These are phyloP conservation scores for Platynereis dumerilii DNA, from an alignment of 2,888 invertebrate genomes.

Conservation along the genomic window DNA sequence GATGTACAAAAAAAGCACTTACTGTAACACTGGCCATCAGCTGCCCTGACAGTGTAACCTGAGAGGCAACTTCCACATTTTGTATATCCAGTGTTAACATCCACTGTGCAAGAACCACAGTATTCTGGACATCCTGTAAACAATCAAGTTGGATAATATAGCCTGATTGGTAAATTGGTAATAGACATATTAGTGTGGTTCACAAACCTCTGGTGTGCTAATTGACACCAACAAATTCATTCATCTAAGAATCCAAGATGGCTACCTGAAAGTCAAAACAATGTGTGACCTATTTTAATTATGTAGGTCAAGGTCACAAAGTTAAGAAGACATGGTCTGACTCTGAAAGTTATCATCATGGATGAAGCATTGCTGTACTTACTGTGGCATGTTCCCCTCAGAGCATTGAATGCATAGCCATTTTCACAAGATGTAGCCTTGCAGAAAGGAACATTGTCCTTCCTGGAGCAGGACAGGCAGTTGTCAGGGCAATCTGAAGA, in stretches of 20 bases:
- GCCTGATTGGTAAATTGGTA: background rate
- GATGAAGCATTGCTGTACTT: too few species aligned
- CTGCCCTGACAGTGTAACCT: slow-evolving; percentile 1
- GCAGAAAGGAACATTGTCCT: background rate
- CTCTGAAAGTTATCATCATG: too few species aligned
- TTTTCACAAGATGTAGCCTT: background rate
- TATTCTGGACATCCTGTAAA: background rate
- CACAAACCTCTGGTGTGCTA: too few species aligned
- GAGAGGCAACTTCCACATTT: background rate
- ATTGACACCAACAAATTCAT: too few species aligned
- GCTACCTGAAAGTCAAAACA: too few species aligned
- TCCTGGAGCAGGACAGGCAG: slow-evolving; percentile 1
- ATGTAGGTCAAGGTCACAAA: too few species aligned
- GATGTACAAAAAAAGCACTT: too few species aligned
- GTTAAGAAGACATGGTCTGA: too few species aligned
- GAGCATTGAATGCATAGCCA: background rate
- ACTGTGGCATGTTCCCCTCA: background rate
- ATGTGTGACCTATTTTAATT: too few species aligned
- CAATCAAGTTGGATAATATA: background rate
- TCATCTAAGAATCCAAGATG: too few species aligned
- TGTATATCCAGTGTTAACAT: background rate
- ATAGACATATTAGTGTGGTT: background rate
- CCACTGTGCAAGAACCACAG: background rate
- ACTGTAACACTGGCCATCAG: background rate
- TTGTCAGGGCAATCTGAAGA: slow-evolving; percentile 5